These are phyloP conservation scores for Thyatira batis DNA, from an alignment of 2,888 invertebrate genomes.

Conservation along the genomic window DNA sequence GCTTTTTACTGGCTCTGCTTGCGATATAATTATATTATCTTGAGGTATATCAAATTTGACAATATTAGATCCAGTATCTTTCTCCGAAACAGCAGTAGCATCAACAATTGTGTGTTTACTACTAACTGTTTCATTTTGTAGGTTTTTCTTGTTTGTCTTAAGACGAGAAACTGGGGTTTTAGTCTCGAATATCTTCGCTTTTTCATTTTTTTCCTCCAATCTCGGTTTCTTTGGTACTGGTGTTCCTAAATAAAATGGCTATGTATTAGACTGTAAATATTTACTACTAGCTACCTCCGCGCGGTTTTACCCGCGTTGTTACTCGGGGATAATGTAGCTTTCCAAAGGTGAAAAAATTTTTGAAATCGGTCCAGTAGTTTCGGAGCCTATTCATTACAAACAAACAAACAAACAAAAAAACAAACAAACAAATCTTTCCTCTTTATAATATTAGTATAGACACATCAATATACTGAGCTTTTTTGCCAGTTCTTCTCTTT, in stretches of 20 bases:
- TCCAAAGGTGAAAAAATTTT: too few relatives aligned
- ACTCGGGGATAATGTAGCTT: too few relatives aligned
- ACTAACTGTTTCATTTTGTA: not conserved
- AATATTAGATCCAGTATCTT: not conserved
- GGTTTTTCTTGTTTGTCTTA: not conserved
- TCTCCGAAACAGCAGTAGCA: not conserved
- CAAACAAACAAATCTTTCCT: too few relatives aligned
- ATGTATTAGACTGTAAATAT: too few relatives aligned
- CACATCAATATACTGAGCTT: too few relatives aligned
- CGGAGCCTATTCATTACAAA: too few relatives aligned
- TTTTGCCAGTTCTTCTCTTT: too few relatives aligned
- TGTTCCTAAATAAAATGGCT: not conserved
- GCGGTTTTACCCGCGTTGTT: too few relatives aligned
- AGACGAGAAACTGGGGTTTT: not conserved
- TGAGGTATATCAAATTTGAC: not conserved
- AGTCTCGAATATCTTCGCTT: not conserved
- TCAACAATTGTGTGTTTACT: not conserved
- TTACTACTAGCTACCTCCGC: too few relatives aligned
- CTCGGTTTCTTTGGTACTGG: not conserved
- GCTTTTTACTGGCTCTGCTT: not conserved
- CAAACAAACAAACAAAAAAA: too few relatives aligned
- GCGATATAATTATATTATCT: not conserved
- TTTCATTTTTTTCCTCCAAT: not conserved
- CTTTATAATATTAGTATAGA: too few relatives aligned
- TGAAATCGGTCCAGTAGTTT: too few relatives aligned